A percentile compares a stretch with the other conserved stretches of the same genome.
phyloP scores from a whole-genome alignment of 1,140 invertebrate species.

The Uloborus diversus region DNA sequence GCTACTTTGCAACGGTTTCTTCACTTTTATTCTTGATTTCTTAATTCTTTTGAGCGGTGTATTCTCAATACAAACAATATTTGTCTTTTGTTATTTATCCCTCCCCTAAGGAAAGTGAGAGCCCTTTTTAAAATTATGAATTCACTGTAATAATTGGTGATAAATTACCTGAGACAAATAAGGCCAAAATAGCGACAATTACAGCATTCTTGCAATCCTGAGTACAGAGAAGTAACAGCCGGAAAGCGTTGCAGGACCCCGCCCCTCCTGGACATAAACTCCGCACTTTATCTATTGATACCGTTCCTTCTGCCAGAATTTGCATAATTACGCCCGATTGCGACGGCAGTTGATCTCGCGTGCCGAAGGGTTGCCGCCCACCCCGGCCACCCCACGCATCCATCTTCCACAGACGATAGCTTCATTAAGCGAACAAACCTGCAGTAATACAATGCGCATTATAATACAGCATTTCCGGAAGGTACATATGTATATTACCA shows the following conservation, averaged over 20 bases:
- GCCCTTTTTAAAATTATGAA: too few species aligned
- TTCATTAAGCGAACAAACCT: constrained; percentile 39
- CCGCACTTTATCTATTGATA: constrained; percentile 47
- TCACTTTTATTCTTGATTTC: too few species aligned
- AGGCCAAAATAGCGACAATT: background rate
- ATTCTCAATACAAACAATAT: too few species aligned
- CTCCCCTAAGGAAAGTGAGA: too few species aligned
- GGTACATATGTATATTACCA: too few species aligned
- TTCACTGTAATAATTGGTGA: too few species aligned
- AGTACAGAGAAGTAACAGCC: constrained; percentile 34
- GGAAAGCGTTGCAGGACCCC: constrained; percentile 23
- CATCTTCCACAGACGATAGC: constrained; percentile 5
- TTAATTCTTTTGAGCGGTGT: too few species aligned
- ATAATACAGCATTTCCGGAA: constrained; percentile 12
- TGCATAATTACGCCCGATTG: constrained; percentile 38
- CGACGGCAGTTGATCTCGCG: background rate
- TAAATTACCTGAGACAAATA: too few species aligned
- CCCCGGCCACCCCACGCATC: background rate
- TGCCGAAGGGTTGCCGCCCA: background rate
- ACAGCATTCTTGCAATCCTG: background rate
- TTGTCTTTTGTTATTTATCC: too few species aligned
- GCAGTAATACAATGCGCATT: constrained; percentile 34
- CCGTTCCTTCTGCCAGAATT: constrained; percentile 25
- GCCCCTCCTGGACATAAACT: constrained; percentile 22
- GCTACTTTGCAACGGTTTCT: too few species aligned